phyloP scores from a whole-genome alignment of 35 echinoderm and acorn worm genomes.

The Apostichopus californicus region DNA sequence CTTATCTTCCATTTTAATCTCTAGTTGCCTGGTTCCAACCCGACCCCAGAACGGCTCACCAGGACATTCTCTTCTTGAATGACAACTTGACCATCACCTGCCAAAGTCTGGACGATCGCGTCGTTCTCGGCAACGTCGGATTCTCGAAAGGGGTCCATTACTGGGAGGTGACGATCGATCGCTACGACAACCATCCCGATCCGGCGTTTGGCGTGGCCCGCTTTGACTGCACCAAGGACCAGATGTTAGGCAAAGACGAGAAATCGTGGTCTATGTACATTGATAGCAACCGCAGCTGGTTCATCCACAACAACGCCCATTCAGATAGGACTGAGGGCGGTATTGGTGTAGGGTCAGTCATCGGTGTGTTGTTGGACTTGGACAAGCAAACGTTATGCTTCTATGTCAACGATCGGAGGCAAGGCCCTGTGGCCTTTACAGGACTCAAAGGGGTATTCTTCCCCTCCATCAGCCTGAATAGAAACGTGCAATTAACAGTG shows the following conservation, averaged over 20 bases:
- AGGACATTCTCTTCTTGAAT: constrained; percentile 90
- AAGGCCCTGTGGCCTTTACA: constrained; percentile 86
- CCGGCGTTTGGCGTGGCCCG: constrained; percentile 94
- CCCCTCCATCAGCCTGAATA: constrained; percentile 92
- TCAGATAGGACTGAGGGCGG: constrained; percentile 91
- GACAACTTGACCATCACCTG: constrained; percentile 97
- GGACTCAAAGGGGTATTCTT: constrained; percentile 92
- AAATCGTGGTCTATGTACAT: constrained; percentile 99
- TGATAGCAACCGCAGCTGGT: constrained; percentile 98
- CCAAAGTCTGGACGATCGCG: constrained; percentile 87
- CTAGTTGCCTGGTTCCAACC: constrained; percentile 98
- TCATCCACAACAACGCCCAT: constrained; percentile 96
- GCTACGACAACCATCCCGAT: constrained; percentile 99
- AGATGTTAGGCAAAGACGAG: constrained; percentile 97
- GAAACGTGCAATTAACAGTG: constrained; percentile 94
- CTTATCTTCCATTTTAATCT: constrained; percentile 44
- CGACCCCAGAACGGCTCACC: constrained; percentile 90
- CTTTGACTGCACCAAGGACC: constrained; percentile 83
- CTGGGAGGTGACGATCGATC: constrained; percentile 97
- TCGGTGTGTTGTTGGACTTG: constrained; percentile 92
- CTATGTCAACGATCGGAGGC: constrained; percentile 85
- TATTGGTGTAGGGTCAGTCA: constrained; percentile 86
- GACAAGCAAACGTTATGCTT: constrained; percentile 80
- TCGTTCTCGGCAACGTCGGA: constrained; percentile 93
- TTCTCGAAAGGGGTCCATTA: constrained; percentile 98